phyloP scores from a whole-genome alignment of 2,888 invertebrate species.

The Dasysyrphus albostriatus region DNA sequence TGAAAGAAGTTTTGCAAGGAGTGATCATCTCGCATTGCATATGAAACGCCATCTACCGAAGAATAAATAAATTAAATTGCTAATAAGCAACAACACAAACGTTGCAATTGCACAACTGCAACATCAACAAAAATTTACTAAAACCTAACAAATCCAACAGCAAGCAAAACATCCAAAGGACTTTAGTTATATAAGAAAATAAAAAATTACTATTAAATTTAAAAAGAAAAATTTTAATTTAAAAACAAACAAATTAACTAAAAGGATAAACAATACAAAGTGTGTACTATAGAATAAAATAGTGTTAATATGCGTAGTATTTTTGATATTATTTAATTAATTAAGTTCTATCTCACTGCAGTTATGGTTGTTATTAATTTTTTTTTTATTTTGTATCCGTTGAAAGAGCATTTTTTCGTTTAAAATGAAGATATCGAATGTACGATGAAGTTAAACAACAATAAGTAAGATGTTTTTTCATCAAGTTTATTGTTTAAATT shows the following conservation, averaged over 20 bases:
- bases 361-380: conserved; percentile 55
- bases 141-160: conserved; percentile 63
- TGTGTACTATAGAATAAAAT: conserved; percentile 51
- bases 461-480: conserved; percentile 14
- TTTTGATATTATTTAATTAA: conserved; percentile 32
- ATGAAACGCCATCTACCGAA: conserved; percentile 98
- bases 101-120: conserved; percentile 32
- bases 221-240: conserved; percentile 26
- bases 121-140: conserved; percentile 55
- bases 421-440: conserved; percentile 14
- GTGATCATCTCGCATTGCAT: conserved; percentile 97
- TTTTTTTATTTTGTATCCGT: conserved; percentile 3
- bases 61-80: conserved; percentile 82
- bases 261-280: conserved; percentile 40
- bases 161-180: conserved; percentile 76
- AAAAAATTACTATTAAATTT: conserved; percentile 55
- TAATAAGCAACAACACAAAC: not conserved
- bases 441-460: not conserved
- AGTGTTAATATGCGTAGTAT: conserved; percentile 38
- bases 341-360: conserved; percentile 31
- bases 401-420: conserved; percentile 9
- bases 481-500: conserved; percentile 11
- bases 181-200: conserved; percentile 67
- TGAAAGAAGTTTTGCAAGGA: conserved; percentile 96
- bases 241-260: conserved; percentile 10